Evolutionary conservation across 2,888 invertebrate species (phyloP), one percentile per base, ranked within the genome.

Genomic region (Drosophila kambysellisi): DNA sequence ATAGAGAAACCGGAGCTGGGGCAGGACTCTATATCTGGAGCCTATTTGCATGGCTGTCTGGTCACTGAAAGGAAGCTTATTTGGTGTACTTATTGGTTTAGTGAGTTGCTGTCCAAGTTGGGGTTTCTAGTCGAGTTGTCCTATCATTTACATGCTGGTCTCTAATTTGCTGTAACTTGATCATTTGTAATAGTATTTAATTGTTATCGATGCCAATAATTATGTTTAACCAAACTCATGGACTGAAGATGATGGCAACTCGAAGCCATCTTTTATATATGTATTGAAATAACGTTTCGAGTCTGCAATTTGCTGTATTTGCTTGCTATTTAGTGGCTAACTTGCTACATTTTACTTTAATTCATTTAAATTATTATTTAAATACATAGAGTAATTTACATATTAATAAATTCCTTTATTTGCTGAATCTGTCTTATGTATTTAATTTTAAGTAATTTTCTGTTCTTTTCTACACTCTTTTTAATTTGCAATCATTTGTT

Each of bases 1-100:
- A 41, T 37, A 30, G 64, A 20, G 53, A 33, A 3, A 8, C 7
- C 25, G 33, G n/a, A n/a, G 4, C 1, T 15, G 32, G 17, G 39
- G 58, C 51, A 61, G 52, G 50, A 62, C 46, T 25, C 25, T 15
- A 46, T 46, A 46, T 46, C 46, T 25, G 64, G n/a, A 65, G 65
- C 75, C 69, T 79, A 79, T 79, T 79, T 79, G 79, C 78, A 79
- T 75, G 79, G 46, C 48, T 75, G 79, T 75, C 75, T 79, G 79
- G 54, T n/a, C 57, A 69, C 56, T 43, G 64, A 53, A 75, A 68
- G 74, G 68, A 66, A 64, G 78, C 79, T 69, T 79, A 74, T 65
- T 65, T 59, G 62, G 68, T 74, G 46, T 60, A 56, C 50, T 66
- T 66, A 74, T 75, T 68, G 79, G 79, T 50, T 62, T 51, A 63